phyloP scores from a whole-genome alignment of 2,888 invertebrate species.

The Cerceris ruficornis region DNA sequence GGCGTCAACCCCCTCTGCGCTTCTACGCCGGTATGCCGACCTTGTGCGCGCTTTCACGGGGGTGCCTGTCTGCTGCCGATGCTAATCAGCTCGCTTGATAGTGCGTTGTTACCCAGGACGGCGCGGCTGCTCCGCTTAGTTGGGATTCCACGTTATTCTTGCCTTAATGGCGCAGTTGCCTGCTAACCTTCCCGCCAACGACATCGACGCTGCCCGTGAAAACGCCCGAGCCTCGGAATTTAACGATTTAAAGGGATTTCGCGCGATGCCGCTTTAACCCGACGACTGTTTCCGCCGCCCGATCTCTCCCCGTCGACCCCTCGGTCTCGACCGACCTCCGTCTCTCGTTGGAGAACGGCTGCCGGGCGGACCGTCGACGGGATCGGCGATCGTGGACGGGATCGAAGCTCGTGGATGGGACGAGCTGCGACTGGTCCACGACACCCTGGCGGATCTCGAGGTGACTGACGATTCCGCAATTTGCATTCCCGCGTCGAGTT shows the following conservation, averaged over 20 bases:
- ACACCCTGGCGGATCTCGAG: conserved; percentile 34
- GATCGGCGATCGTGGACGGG: too few relatives aligned
- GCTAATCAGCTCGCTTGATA: conserved; percentile 61
- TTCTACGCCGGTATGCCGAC: conserved; percentile 59
- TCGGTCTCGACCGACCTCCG: too few relatives aligned
- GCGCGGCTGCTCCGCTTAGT: conserved; percentile 18
- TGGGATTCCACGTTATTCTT: conserved; percentile 37
- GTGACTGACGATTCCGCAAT: conserved; percentile 58
- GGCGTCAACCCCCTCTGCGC: conserved; percentile 63
- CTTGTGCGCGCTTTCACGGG: conserved; percentile 62
- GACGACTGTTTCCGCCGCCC: too few relatives aligned
- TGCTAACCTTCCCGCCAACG: conserved; percentile 30
- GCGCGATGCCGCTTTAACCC: too few relatives aligned
- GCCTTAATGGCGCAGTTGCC: conserved; percentile 20
- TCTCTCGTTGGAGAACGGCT: too few relatives aligned
- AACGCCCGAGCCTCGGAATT: too few relatives aligned
- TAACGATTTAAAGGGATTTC: too few relatives aligned
- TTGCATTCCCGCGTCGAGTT: conserved; percentile 54
- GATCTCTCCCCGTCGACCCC: too few relatives aligned
- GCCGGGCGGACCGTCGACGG: too few relatives aligned
- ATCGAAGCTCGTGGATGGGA: too few relatives aligned
- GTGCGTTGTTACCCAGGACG: conserved; percentile 29
- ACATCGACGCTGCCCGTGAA: conserved; percentile 10
- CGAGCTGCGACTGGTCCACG: too few relatives aligned
- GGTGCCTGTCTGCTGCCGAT: conserved; percentile 49